These are phyloP conservation scores for Erinaceus europaeus DNA, from an alignment of 2,113 vertebrate species.

Conservation along the genomic window DNA sequence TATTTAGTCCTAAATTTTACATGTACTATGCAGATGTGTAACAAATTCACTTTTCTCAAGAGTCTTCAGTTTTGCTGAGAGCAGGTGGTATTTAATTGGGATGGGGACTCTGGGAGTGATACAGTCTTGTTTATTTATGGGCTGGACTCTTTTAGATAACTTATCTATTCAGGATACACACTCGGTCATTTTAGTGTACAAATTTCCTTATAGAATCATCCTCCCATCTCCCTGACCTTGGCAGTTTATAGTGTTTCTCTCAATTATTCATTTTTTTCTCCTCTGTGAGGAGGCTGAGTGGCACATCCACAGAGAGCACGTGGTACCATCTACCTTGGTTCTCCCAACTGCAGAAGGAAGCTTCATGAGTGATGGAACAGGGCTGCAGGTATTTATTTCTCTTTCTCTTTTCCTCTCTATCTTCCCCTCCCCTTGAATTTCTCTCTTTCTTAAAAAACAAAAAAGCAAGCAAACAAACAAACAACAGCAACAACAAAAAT, in stretches of 20 bases:
- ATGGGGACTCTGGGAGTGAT: not conserved
- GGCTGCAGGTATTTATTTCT: too few species aligned
- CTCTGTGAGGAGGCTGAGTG: too few species aligned
- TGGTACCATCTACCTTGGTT: too few species aligned
- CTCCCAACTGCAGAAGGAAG: too few species aligned
- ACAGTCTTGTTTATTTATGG: not conserved
- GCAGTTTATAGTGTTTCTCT: not conserved
- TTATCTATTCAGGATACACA: not conserved
- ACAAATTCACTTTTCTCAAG: not conserved
- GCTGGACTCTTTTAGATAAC: not conserved
- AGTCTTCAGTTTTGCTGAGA: not conserved
- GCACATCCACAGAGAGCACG: too few species aligned
- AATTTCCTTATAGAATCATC: not conserved
- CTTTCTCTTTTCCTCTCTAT: too few species aligned
- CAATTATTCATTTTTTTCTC: too few species aligned
- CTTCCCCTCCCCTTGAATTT: too few species aligned
- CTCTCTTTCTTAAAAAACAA: too few species aligned
- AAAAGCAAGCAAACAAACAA: too few species aligned
- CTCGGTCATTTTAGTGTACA: not conserved
- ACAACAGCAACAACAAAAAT: too few species aligned
- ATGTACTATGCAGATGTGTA: not conserved
- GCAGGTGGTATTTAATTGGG: not conserved
- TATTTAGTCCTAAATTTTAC: not conserved
- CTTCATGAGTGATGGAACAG: too few species aligned
- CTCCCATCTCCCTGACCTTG: not conserved